phyloP scores from a whole-genome alignment of 1,140 invertebrate genomes.

The Octopus bimaculoides region DNA sequence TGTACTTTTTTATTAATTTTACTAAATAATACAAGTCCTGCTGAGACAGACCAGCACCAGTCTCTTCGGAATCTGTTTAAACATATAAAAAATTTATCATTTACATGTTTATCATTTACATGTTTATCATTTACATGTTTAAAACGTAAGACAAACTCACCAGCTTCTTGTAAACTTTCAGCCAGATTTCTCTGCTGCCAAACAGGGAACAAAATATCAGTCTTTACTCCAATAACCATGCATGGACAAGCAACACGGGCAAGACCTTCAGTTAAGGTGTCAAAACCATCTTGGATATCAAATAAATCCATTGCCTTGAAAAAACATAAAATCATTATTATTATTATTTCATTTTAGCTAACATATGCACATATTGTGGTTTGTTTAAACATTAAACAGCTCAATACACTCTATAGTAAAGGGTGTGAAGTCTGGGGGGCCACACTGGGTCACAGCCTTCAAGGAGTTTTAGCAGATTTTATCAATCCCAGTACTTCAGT shows the following conservation, averaged over 20 bases:
- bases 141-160: conserved; percentile 21
- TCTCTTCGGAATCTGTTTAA: background rate
- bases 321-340: background rate
- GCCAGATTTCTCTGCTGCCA: conserved; percentile 53
- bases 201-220: conserved; percentile 56
- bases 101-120: background rate
- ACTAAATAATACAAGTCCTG: too few species aligned
- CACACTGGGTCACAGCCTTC: too few species aligned
- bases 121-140: too few species aligned
- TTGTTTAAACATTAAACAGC: too few species aligned
- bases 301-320: conserved; percentile 57
- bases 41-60: background rate
- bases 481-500: too few species aligned
- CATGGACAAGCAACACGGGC: conserved; percentile 45
- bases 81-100: too few species aligned
- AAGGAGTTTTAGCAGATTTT: too few species aligned
- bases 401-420: too few species aligned
- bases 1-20: too few species aligned
- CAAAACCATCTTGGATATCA: conserved; percentile 48
- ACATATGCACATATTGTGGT: too few species aligned
- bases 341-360: too few species aligned
- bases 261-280: conserved; percentile 39
- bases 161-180: conserved; percentile 41
- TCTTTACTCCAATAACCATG: conserved; percentile 56
- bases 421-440: too few species aligned